Evolutionary conservation across 2,113 vertebrate genomes (phyloP).

Genomic region (Heterotilapia buettikoferi): DNA sequence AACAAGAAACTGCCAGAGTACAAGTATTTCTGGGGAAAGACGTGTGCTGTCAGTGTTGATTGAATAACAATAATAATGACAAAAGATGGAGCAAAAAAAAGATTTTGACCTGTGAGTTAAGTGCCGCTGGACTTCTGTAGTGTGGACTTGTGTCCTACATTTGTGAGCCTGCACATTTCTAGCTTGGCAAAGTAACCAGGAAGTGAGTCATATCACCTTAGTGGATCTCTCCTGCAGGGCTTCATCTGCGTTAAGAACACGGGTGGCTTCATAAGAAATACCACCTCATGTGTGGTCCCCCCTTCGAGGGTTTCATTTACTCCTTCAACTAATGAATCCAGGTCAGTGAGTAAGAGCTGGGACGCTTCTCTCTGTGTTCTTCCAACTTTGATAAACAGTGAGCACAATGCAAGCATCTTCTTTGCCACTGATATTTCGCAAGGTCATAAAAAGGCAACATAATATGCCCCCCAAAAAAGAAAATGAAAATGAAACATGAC

Average conservation of each 20-base stretch:
- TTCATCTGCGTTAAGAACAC: neutral
- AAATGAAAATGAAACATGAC: accelerated
- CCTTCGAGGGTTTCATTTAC: neutral
- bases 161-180: neutral
- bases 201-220: neutral
- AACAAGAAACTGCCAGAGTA: neutral
- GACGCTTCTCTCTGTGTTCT: neutral
- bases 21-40: neutral
- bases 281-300: neutral
- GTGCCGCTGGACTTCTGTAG: neutral
- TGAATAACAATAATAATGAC: neutral
- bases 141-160: neutral
- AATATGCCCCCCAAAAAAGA: no score
- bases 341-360: neutral
- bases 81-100: neutral
- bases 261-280: neutral
- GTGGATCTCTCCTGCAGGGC: neutral
- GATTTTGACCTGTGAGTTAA: neutral
- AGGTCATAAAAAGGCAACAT: neutral
- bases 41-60: neutral
- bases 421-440: neutral
- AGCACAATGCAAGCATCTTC: neutral
- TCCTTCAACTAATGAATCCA: neutral
- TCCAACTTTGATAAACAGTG: neutral
- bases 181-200: neutral